Conservation (phyloP, 2,113 vertebrate species). For the Cricetomys ansorgei region DNA sequence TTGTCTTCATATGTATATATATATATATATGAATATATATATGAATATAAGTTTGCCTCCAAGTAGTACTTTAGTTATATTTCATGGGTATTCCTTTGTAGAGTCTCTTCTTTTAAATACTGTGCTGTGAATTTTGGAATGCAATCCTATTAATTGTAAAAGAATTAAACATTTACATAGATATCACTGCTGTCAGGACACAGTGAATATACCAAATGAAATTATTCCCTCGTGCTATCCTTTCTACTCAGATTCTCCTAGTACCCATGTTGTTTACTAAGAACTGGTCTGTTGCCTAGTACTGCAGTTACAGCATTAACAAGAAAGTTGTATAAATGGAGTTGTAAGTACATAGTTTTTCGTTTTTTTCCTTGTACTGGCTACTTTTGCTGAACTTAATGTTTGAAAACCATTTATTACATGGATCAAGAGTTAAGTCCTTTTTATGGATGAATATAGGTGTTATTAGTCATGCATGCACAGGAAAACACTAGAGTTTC, state of each 20-base stretch:
- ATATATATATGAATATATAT: too few relatives aligned
- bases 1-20: background rate
- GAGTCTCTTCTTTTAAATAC: background rate
- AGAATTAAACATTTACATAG: background rate
- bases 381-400: background rate
- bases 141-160: background rate
- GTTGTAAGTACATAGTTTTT: too few relatives aligned
- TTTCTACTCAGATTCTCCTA: background rate
- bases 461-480: background rate
- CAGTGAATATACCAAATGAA: background rate
- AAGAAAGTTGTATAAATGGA: too few relatives aligned
- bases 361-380: too few relatives aligned
- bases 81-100: background rate
- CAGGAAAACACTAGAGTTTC: background rate
- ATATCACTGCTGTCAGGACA: background rate
- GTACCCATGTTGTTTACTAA: background rate
- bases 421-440: background rate
- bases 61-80: background rate
- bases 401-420: background rate
- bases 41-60: background rate
- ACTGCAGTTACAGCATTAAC: too few relatives aligned
- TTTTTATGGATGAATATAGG: background rate
- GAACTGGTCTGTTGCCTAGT: background rate
- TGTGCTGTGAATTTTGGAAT: background rate
- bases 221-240: background rate